Evolutionary conservation across 2,113 vertebrate genomes (phyloP).

Genomic region (Crotophaga sulcirostris): DNA sequence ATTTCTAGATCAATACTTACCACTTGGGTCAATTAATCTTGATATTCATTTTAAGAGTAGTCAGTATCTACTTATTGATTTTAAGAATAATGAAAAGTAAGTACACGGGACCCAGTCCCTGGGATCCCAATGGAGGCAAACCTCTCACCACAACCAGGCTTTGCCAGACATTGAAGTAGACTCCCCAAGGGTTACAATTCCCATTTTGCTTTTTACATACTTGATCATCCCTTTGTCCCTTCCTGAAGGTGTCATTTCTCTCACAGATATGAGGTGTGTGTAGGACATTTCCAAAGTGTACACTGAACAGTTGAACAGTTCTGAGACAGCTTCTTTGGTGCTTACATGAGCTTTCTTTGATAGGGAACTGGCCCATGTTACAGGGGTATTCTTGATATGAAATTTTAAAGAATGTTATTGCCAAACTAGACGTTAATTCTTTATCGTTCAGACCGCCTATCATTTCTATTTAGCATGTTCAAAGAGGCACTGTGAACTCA

Average conservation of each 20-base stretch:
- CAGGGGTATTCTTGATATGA: not conserved
- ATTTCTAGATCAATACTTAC: conserved; percentile 68
- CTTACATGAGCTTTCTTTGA: not conserved
- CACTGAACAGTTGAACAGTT: not conserved
- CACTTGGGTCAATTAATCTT: conserved; percentile 74
- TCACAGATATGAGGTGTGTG: fast-evolving
- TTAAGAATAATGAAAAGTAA: conserved; percentile 72
- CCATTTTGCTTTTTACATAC: not conserved
- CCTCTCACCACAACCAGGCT: not conserved
- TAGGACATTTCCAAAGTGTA: not conserved
- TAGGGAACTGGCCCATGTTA: not conserved
- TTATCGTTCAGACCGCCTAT: not conserved
- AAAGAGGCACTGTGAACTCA: not conserved
- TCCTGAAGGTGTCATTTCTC: fast-evolving
- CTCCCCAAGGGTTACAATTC: fast-evolving
- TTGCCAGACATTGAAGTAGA: not conserved
- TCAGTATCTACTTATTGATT: conserved; percentile 72
- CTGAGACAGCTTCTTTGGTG: not conserved
- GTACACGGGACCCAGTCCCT: not conserved
- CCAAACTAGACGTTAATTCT: not conserved
- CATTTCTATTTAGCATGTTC: not conserved
- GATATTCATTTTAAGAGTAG: conserved; percentile 64
- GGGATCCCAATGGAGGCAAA: not conserved
- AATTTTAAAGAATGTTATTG: not conserved
- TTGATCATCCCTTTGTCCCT: not conserved